Conservation (phyloP, 2,888 invertebrate species). For the Geophilus truncorum region DNA sequence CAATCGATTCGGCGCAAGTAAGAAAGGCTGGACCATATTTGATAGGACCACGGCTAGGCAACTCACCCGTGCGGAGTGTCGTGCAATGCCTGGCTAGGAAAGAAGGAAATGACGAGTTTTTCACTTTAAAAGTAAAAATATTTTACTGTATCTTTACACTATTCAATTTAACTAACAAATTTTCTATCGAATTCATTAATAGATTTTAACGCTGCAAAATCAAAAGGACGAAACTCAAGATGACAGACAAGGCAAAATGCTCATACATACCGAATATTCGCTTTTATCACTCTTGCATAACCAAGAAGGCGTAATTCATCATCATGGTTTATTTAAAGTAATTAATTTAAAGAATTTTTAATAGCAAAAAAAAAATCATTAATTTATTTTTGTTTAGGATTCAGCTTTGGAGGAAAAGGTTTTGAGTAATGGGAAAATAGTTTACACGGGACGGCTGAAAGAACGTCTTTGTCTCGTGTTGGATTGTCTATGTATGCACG, state of each 20-base stretch:
- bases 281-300: conserved; percentile 63
- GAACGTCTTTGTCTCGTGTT: conserved; percentile 63
- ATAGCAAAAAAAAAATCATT: neutral
- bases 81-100: conserved; percentile 68
- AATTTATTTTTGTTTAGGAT: conserved; percentile 54
- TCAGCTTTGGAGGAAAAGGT: conserved; percentile 62
- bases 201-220: conserved; percentile 47
- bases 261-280: conserved; percentile 70
- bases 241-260: conserved; percentile 70
- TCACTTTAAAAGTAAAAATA: conserved; percentile 60
- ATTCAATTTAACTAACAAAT: too few relatives aligned
- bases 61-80: conserved; percentile 69
- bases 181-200: conserved; percentile 16
- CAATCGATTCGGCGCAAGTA: conserved; percentile 51
- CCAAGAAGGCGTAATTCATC: conserved; percentile 68
- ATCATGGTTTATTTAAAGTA: conserved; percentile 71
- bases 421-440: conserved; percentile 45
- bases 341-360: neutral
- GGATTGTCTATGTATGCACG: conserved; percentile 67
- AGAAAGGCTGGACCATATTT: conserved; percentile 63
- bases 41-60: conserved; percentile 64
- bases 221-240: conserved; percentile 63
- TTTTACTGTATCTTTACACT: neutral
- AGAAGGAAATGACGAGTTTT: conserved; percentile 64
- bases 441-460: conserved; percentile 46